phyloP scores from a whole-genome alignment of 1,140 invertebrate genomes.

The Pseudomyrmex sp. region DNA sequence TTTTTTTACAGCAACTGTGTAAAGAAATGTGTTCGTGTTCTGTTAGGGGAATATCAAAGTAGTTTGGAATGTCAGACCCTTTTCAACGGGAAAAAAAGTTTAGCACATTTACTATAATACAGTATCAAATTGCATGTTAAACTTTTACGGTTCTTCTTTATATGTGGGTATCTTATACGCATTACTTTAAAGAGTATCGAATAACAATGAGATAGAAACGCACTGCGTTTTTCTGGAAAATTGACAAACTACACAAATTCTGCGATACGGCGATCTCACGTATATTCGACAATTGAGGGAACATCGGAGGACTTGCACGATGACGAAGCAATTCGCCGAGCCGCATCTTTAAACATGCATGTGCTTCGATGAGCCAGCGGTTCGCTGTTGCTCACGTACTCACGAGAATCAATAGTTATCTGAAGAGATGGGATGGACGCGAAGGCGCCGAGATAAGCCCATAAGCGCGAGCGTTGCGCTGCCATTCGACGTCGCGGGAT shows the following conservation, averaged over 20 bases:
- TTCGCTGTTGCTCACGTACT: background rate
- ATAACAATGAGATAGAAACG: background rate
- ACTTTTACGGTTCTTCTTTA: constrained; percentile 7
- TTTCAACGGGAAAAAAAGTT: too few relatives aligned
- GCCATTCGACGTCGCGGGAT: background rate
- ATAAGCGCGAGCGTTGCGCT: background rate
- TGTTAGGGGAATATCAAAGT: too few relatives aligned
- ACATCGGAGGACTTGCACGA: background rate
- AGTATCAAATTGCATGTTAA: background rate
- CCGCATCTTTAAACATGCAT: constrained; percentile 35
- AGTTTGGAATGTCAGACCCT: too few relatives aligned
- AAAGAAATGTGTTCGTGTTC: too few relatives aligned
- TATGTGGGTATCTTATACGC: background rate
- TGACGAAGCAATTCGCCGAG: constrained; percentile 22
- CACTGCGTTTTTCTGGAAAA: background rate
- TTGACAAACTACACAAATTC: constrained; percentile 36
- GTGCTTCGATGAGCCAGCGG: background rate
- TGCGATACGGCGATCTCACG: background rate
- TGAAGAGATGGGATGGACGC: background rate
- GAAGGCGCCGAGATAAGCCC: background rate
- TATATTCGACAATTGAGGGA: background rate
- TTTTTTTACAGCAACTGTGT: too few relatives aligned
- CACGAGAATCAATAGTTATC: constrained; percentile 26
- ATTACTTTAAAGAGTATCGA: background rate
- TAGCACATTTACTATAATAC: background rate